Evolutionary conservation across 2,888 invertebrate species (phyloP), one percentile per base, ranked within the genome.

Genomic region (Cremastinae sp.): DNA sequence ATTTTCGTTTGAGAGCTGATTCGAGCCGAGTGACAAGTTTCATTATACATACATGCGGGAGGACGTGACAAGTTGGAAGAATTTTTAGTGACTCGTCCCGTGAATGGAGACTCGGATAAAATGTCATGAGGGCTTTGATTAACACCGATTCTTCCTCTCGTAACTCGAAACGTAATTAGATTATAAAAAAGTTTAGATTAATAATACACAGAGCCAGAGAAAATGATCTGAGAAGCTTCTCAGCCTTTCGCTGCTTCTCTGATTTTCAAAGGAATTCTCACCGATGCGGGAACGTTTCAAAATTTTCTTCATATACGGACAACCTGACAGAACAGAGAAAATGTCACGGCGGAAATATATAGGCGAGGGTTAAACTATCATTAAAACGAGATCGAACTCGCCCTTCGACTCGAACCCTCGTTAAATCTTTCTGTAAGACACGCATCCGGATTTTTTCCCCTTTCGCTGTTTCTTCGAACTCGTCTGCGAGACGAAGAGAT

Each of bases 391-490:
- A 28, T 28, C 28, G 28, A 28, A 35, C n/a, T 35, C 28, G 28
- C 16, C 7, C 49, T 14, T 28, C 28, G 28, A 28, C 28, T 28
- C 5, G 2, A 5, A 5, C 28, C 59, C 58, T 35, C 66, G 76
- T 76, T 76, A 76, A 76, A 76, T n/a, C 69, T 72, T 76, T 64
- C 76, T 72, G 72, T 69, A 72, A 73, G 76, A 72, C 69, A 73
- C 69, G 73, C 76, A 76, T 76, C 76, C 76, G 72, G 76, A 69
- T 69, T 39, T 28, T 28, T 28, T 28, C 28, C 28, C 5, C 5
- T 12, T 8, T 2, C 41, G 4, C 41, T 8, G 41, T 28, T 28
- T 28, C 28, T 28, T 5, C 28, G 28, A 2, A 5, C 2, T 2
- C 28, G 28, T 5, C 2, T 28, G 5, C 28, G 28, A 28, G 28